Evolutionary conservation across 2,797 vertebrate species (phyloP).

Genomic region (Sebastes wilsoni): DNA sequence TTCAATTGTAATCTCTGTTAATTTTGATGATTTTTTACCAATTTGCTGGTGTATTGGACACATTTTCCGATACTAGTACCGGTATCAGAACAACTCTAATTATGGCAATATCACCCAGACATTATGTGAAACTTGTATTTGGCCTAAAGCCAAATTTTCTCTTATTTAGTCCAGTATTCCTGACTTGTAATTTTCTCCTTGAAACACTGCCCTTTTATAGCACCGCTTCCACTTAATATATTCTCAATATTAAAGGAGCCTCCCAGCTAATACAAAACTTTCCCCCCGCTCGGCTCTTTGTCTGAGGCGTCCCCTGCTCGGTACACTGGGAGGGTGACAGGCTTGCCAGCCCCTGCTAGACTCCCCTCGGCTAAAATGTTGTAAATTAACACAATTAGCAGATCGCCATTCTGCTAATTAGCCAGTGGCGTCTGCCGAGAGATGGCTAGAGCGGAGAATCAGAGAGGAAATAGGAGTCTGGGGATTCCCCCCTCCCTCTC

Average conservation of each 20-base stretch:
- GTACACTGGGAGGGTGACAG: slow-evolving; percentile 87
- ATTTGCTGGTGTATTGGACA: too few relatives aligned
- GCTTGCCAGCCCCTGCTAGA: slow-evolving; percentile 87
- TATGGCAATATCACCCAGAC: too few relatives aligned
- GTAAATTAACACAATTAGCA: slow-evolving; percentile 99
- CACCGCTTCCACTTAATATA: slow-evolving; percentile 21
- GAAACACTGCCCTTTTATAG: slow-evolving; percentile 27
- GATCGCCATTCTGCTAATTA: slow-evolving; percentile 97
- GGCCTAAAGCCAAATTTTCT: background rate
- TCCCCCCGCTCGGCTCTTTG: slow-evolving; percentile 77
- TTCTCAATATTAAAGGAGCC: slow-evolving; percentile 50
- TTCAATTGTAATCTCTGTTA: too few relatives aligned
- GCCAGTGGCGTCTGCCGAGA: slow-evolving; percentile 91
- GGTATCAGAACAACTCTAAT: too few relatives aligned
- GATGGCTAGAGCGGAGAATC: slow-evolving; percentile 88
- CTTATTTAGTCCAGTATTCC: background rate
- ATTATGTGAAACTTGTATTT: background rate
- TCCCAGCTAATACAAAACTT: slow-evolving; percentile 47
- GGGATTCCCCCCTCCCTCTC: slow-evolving; percentile 77
- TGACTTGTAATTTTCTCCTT: slow-evolving; percentile 10
- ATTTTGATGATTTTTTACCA: too few relatives aligned
- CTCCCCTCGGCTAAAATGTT: slow-evolving; percentile 96
- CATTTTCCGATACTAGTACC: too few relatives aligned
- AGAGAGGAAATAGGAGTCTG: slow-evolving; percentile 84
- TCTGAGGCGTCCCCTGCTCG: slow-evolving; percentile 87